Base-by-base conservation (phyloP, 2,888 invertebrate species). In the Ectemnius cavifrons region DNA sequence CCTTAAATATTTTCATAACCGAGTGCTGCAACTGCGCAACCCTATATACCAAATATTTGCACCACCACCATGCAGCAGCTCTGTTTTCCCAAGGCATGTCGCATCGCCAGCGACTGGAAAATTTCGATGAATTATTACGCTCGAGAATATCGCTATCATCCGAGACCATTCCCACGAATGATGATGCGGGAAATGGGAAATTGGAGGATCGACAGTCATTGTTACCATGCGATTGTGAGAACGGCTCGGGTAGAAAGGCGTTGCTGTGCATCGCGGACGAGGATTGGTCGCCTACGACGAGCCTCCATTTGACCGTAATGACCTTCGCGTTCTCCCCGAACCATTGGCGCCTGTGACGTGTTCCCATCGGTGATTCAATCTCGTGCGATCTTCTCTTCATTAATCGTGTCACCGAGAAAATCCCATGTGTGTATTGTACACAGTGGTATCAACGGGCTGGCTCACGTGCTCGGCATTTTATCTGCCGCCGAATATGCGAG, bases 261-360 rank as follows among this genome's bases (percentile, higher is more conserved):
- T 76, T 79, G 56, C 70, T 52, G 11, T 37, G 67, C 65, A 74
- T 62, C 63, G 67, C 27, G 63, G 45, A 45, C 76, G 73, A 73
- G 4, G 76, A 88, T 88, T 88, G 88, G 88, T 63, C 37, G 63
- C 69, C n/a, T 68, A 63, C 28, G 88, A 73, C 88, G 88, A 88
- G 88, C 88, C 88, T 80, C 87, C 84, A 64, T 74, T 81, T 81
- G 84, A 86, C 85, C 85, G 81, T 60, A 79, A 81, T 78, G 84
- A 85, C 87, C 87, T 87, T 88, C 85, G 71, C 80, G 79, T 85
- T 85, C 79, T 83, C 68, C 66, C 58, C 75, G 73, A 82, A 73
- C 76, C 80, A 81, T 69, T 69, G 84, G 83, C 78, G 81, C 77
- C 81, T 72, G 45, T 78, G 66, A 71, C 49, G 46, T 70, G 64